Evolutionary conservation across 2,888 invertebrate species (phyloP).

Genomic region (Limnephilus marmoratus): DNA sequence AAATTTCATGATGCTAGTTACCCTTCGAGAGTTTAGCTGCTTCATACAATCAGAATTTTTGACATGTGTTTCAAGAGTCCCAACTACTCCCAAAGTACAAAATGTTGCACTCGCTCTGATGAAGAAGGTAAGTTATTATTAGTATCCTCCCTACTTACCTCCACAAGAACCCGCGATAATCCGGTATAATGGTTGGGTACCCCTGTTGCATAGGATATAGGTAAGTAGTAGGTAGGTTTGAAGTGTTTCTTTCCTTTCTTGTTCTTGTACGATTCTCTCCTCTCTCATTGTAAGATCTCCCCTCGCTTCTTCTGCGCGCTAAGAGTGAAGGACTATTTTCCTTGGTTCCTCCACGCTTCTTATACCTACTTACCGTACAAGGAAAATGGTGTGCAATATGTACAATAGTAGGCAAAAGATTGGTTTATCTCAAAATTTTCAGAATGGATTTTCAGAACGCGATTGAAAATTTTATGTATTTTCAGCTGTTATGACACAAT

Average conservation of each 20-base stretch:
- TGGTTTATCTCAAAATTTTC: too few species aligned
- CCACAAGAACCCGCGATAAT: background rate
- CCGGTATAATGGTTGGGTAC: background rate
- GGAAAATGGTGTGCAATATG: background rate
- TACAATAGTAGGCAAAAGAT: background rate
- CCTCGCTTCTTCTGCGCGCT: background rate
- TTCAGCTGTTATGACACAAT: too few species aligned
- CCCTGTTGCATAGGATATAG: background rate
- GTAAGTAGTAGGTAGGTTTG: background rate
- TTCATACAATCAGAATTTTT: too few species aligned
- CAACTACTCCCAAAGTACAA: too few species aligned
- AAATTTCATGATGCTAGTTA: too few species aligned
- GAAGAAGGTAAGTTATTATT: background rate
- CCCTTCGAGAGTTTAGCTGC: too few species aligned
- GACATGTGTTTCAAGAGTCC: too few species aligned
- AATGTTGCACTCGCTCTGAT: too few species aligned
- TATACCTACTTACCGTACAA: background rate
- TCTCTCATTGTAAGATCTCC: background rate
- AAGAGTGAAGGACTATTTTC: conserved; percentile 2
- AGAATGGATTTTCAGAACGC: too few species aligned
- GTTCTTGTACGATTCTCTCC: background rate
- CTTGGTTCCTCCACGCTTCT: background rate
- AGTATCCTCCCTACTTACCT: background rate
- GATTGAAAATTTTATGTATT: too few species aligned
- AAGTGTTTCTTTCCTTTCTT: conserved; percentile 1